Percentiles rank a stretch among this genome's conserved stretches.
Conservation (phyloP, 2,888 invertebrate genomes). For the Aelia acuminata region DNA sequence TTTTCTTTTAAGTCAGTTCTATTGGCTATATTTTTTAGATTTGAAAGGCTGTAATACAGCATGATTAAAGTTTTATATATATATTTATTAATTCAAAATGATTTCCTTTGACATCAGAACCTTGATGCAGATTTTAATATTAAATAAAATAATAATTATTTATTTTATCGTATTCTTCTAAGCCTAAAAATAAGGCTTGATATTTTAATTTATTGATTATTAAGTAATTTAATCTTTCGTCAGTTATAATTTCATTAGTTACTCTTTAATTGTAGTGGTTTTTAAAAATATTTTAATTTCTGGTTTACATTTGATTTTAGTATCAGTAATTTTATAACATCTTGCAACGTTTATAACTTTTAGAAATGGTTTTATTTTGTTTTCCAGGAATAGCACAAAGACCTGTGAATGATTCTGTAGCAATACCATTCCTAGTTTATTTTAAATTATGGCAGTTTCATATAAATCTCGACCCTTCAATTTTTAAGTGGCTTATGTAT, state of each 20-base stretch:
- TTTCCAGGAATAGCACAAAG: conserved; percentile 63
- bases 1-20: too few relatives aligned
- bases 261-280: background rate
- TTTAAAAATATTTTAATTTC: background rate
- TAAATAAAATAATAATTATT: too few relatives aligned
- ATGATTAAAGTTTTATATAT: too few relatives aligned
- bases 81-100: too few relatives aligned
- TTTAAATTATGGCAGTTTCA: conserved; percentile 65
- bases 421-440: conserved; percentile 64
- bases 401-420: conserved; percentile 59
- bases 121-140: too few relatives aligned
- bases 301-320: background rate
- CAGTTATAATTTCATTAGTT: too few relatives aligned
- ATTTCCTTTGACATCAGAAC: too few relatives aligned
- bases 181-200: too few relatives aligned
- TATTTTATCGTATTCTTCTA: too few relatives aligned
- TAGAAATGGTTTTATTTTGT: background rate
- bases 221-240: too few relatives aligned
- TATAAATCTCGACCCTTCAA: conserved; percentile 64
- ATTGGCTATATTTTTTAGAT: background rate
- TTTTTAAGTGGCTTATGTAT: conserved; percentile 66
- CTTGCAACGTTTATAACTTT: background rate
- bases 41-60: background rate
- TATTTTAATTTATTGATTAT: too few relatives aligned
- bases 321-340: background rate